Conservation (phyloP, 2,113 vertebrate species). For the Sardina pilchardus region DNA sequence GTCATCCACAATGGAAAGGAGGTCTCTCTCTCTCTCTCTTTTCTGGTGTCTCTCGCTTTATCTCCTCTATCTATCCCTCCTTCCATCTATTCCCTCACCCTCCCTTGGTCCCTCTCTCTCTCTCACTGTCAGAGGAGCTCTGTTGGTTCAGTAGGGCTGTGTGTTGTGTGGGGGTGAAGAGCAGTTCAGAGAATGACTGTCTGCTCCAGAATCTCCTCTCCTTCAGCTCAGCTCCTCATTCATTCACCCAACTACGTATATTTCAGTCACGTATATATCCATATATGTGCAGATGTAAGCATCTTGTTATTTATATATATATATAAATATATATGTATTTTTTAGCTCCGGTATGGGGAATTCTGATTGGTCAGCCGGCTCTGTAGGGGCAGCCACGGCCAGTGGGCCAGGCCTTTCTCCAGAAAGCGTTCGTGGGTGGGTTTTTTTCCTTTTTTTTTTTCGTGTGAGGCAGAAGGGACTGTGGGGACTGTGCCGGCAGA, state of each 20-base stretch:
- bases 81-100: slow-evolving; percentile 48
- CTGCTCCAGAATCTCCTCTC: slow-evolving; percentile 14
- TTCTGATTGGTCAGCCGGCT: background rate
- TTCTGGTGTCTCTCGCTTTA: background rate
- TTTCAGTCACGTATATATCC: slow-evolving; percentile 2
- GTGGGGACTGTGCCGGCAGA: background rate
- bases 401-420: too few relatives aligned
- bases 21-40: background rate
- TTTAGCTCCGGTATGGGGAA: slow-evolving; percentile 11
- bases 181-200: slow-evolving; percentile 6
- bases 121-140: background rate
- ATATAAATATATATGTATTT: slow-evolving; percentile 10
- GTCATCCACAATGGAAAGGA: background rate
- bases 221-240: background rate
- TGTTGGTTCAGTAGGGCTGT: background rate
- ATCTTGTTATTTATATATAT: slow-evolving; percentile 69
- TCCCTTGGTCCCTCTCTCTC: slow-evolving; percentile 1
- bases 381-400: too few relatives aligned
- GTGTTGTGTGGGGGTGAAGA: background rate
- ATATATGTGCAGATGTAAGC: slow-evolving; percentile 54
- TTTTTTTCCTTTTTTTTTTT: background rate
- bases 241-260: slow-evolving; percentile 13
- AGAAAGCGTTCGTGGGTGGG: background rate
- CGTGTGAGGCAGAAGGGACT: background rate
- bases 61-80: slow-evolving; percentile 47